Base-by-base conservation (phyloP, 2,888 invertebrate genomes). In the Esperia sulphurella region DNA sequence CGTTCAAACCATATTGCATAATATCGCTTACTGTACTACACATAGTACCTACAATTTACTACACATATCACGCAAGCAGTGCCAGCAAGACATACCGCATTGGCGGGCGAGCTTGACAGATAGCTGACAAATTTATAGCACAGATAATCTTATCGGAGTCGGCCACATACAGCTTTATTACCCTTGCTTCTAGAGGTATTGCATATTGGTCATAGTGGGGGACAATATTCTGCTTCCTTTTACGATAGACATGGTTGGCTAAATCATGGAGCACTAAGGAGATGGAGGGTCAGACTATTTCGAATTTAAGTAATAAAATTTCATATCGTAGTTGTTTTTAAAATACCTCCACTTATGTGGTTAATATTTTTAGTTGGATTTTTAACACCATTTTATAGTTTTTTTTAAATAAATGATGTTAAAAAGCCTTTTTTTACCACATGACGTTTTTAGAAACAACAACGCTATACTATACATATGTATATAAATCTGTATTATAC, bases 101-200 rank as follows among this genome's bases (percentile, higher is more conserved):
- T 60, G 58, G 61, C 60, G 57, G 60, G 51, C 53, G 51, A 51
- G 47, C 43, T 41, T 57, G 79, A 79, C 80, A 73, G 75, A 77
- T 74, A 66, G 53, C 72, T 79, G 82, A 84, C 82, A 83, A 79
- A 82, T 86, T 84, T 86, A 86, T 84, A 72, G 68, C 61, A 58
- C 58, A 68, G 83, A 83, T 83, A 80, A 74, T 71, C 74, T 79
- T 84, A 85, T 86, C 83, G 64, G 57, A 66, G 62, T 41, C 51
- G 66, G 55, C 68, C 60, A 63, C 65, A 68, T 66, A 78, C 75
- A 71, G 75, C 76, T 84, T 83, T 85, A 84, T 83, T 79, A 71
- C 37, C 42, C 21, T 14, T 40, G 35, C n/a, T 10, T 40, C 14
- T 14, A 40, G 9, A 28, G 40, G 6, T 21, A 37, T 14, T 21